These are phyloP conservation scores for Solenopsis fugax DNA, from an alignment of 1,140 invertebrate species.

Conservation along the genomic window DNA sequence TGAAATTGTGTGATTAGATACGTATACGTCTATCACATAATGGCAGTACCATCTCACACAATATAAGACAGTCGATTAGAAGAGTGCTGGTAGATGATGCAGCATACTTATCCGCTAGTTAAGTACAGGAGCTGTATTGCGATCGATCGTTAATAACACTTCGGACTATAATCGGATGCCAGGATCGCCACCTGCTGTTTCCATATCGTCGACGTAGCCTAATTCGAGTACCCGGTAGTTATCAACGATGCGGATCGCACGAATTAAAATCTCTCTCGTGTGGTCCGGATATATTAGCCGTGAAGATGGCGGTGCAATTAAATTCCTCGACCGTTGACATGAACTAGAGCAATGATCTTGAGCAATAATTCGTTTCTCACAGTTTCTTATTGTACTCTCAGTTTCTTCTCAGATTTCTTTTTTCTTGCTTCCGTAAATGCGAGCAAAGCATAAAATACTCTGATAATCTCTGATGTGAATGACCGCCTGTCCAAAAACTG, in stretches of 20 bases:
- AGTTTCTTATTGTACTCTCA: neutral
- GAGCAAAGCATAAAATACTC: neutral
- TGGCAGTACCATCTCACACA: slow-evolving; percentile 33
- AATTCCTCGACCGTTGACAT: slow-evolving; percentile 69
- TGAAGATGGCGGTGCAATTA: slow-evolving; percentile 67
- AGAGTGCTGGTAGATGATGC: slow-evolving; percentile 50
- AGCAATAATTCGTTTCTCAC: neutral
- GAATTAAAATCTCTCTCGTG: slow-evolving; percentile 69
- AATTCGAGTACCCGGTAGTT: slow-evolving; percentile 71
- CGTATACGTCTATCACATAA: neutral
- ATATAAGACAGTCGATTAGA: slow-evolving; percentile 45
- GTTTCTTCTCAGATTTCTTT: neutral
- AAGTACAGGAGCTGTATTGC: slow-evolving; percentile 44
- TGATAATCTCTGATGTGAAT: neutral
- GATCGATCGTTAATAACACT: slow-evolving; percentile 55
- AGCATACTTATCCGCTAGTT: slow-evolving; percentile 46
- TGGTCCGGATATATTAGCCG: slow-evolving; percentile 59
- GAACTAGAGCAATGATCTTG: slow-evolving; percentile 21
- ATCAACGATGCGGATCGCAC: slow-evolving; percentile 63
- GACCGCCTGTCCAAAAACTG: neutral
- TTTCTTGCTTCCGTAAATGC: neutral
- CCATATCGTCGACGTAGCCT: slow-evolving; percentile 62
- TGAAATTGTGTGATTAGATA: slow-evolving; percentile 20
- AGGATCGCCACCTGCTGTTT: slow-evolving; percentile 72
- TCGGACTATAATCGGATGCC: slow-evolving; percentile 53